These are phyloP conservation scores for Nemapogon koenigi DNA, from an alignment of 2,888 invertebrate species.

Conservation along the genomic window DNA sequence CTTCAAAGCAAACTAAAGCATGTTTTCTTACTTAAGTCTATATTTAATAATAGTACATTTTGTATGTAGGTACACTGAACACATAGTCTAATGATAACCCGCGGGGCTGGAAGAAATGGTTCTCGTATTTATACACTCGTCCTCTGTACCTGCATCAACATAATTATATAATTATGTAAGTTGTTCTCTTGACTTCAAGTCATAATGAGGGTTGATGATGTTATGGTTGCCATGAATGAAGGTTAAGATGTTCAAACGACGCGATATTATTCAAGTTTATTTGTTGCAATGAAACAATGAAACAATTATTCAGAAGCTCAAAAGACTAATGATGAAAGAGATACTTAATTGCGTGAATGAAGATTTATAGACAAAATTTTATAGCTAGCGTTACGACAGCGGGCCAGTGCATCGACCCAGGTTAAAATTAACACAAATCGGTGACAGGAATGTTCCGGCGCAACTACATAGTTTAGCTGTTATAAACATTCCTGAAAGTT, in stretches of 20 bases:
- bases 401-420: slow-evolving; percentile 42
- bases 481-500: slow-evolving; percentile 22
- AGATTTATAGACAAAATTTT: slow-evolving; percentile 21
- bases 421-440: slow-evolving; percentile 12
- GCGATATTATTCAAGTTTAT: too few species aligned
- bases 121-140: slow-evolving; percentile 61
- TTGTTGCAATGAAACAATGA: neutral
- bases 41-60: slow-evolving; percentile 41
- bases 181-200: too few species aligned
- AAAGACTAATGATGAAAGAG: neutral
- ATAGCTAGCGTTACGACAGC: slow-evolving; percentile 31
- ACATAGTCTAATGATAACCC: slow-evolving; percentile 57
- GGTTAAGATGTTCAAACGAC: too few species aligned
- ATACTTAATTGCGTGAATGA: slow-evolving; percentile 16
- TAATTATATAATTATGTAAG: too few species aligned
- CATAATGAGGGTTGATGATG: too few species aligned
- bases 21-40: too few species aligned
- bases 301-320: neutral
- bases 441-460: slow-evolving; percentile 35
- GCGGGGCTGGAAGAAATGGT: slow-evolving; percentile 61
- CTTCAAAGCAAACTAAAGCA: too few species aligned
- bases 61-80: slow-evolving; percentile 59
- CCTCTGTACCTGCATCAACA: slow-evolving; percentile 63
- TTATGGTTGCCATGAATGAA: too few species aligned
- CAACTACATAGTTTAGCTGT: slow-evolving; percentile 31